Base-by-base conservation (phyloP, 2,797 vertebrate species). In the Anomalospiza imberbis region DNA sequence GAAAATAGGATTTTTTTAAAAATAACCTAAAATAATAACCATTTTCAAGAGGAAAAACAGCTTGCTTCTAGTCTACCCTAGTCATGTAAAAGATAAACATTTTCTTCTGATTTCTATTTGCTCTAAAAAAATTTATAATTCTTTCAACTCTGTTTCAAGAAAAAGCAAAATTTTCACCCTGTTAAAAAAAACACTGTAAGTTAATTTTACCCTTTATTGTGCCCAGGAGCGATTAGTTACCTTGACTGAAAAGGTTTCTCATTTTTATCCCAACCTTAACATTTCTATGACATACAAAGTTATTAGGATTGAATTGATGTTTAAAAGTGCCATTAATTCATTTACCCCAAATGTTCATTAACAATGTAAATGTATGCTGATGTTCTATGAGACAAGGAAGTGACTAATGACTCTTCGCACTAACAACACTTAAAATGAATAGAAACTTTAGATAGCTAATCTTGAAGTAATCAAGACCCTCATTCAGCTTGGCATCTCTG, bases 361-460 rank as follows among this genome's bases (percentile, higher is more conserved):
- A 98, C 98, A 97, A 99, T 99, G 98, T 99, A 99, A 99, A 99
- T 99, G 98, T 99, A 98, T 98, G 98, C 98, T 98, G 98, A 98
- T 98, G 98, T 98, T 98, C 98, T 98, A 98, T 98, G 98, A 98
- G 98, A 98, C 98, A 97, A 97, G 98, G 98, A 98, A 98, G 98
- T 98, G 98, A 98, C 98, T 98, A 98, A 98, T 98, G 98, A 98
- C 98, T 98, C 98, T 98, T 98, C 98, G 97, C 98, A 98, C 98
- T 98, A 98, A 98, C 97, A 98, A 98, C 98, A 98, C 98, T 98
- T 98, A 98, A 98, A 97, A 98, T 93, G 95, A 98, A 98, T 98
- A 98, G 98, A 98, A 98, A 98, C 98, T 99, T 98, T 98, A 98
- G 98, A 98, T 98, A 98, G 98, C 98, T 98, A 98, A 98, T 98